These are phyloP conservation scores for Otolemur crassicaudatus DNA, from an alignment of 2,797 vertebrate species.

Conservation along the genomic window DNA sequence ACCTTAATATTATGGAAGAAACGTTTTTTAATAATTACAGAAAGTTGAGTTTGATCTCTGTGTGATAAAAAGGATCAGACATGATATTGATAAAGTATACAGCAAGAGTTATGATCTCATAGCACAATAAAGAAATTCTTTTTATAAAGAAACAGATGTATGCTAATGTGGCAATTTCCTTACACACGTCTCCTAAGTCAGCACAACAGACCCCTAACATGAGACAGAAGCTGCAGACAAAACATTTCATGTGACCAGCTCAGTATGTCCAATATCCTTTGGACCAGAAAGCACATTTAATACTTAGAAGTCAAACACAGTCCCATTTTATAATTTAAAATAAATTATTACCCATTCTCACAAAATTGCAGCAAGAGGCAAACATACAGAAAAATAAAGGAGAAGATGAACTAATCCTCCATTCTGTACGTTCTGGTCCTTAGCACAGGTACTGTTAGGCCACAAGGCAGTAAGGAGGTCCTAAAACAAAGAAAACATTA, in stretches of 20 bases:
- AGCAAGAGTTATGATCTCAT: neutral
- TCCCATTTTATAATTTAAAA: constrained; percentile 44
- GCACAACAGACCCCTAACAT: neutral
- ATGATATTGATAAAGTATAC: neutral
- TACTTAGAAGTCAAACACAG: neutral
- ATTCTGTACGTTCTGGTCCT: neutral
- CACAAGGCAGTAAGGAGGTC: too few species aligned
- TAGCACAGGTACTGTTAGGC: too few species aligned
- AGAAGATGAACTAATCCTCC: neutral
- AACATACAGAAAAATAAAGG: neutral
- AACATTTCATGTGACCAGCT: neutral
- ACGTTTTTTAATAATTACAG: constrained; percentile 24
- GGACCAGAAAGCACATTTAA: neutral
- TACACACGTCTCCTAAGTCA: neutral
- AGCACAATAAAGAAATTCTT: neutral
- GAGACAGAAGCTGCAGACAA: neutral
- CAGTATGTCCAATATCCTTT: neutral
- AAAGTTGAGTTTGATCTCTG: neutral
- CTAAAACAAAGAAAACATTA: too few species aligned
- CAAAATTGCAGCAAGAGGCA: neutral
- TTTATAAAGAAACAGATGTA: neutral
- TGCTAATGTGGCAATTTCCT: neutral
- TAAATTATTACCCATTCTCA: neutral
- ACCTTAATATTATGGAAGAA: neutral
- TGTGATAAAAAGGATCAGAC: too few species aligned